Evolutionary conservation across 2,113 vertebrate species (phyloP).

Genomic region (Gadus chalcogrammus): DNA sequence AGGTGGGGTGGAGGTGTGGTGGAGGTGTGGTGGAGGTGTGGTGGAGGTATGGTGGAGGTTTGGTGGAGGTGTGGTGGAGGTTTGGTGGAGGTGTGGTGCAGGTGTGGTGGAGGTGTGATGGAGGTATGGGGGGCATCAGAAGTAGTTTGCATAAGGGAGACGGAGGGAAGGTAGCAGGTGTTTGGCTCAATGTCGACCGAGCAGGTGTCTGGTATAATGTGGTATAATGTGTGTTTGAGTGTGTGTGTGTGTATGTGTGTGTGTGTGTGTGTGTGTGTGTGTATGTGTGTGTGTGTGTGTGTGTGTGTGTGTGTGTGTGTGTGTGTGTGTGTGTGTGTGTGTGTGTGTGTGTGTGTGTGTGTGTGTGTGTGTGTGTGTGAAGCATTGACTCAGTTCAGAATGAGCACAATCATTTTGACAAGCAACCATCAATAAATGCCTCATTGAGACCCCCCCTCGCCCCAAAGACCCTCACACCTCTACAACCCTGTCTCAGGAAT

Average conservation of each 20-base stretch:
- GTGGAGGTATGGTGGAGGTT: no score
- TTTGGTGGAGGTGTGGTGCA: not conserved
- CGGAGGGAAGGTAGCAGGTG: conserved; percentile 65
- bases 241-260: conserved; percentile 29
- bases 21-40: no score
- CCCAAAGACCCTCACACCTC: conserved; percentile 60
- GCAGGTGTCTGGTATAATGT: conserved; percentile 55
- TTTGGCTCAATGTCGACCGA: conserved; percentile 49
- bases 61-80: no score
- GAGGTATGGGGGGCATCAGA: conserved; percentile 34
- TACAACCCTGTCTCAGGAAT: conserved; percentile 25
- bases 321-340: conserved; percentile 22
- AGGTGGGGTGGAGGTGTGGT: no score
- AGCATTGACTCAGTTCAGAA: conserved; percentile 50
- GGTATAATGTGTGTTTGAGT: conserved; percentile 26
- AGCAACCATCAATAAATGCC: conserved; percentile 63
- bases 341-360: conserved; percentile 28
- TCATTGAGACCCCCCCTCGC: conserved; percentile 50
- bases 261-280: conserved; percentile 27
- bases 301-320: conserved; percentile 28
- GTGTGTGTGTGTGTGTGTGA: conserved; percentile 20
- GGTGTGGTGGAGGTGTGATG: not conserved
- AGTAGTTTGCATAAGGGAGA: conserved; percentile 50
- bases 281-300: conserved; percentile 28
- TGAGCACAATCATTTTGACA: conserved; percentile 61